Evolutionary conservation across 1,140 invertebrate species (phyloP), one percentile per base, ranked within the genome.

Genomic region (Wasmannia auropunctata): DNA sequence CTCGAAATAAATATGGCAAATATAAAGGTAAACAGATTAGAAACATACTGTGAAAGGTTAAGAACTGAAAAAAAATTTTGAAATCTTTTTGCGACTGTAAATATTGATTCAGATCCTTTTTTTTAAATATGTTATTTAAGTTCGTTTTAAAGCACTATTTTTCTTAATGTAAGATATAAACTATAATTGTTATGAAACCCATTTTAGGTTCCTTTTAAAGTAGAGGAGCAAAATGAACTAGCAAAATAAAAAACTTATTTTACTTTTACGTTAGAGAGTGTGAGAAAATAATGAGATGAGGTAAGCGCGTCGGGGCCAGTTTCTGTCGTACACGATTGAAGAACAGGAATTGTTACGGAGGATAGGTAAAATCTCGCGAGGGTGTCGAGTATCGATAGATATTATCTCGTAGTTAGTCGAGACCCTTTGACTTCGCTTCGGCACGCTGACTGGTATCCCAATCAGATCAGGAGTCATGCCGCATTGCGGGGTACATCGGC

Each of bases 401-500:
- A 79, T 87, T 69, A 63, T 69, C 49, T 34, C 22, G 19, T 74
- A 90, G 79, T 79, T 81, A 84, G 34, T 46, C 51, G 67, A 84
- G 70, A 85, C 46, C 70, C 74, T 87, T 87, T 74, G 72, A 74
- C 80, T 77, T 79, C 63, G 54, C 60, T 28, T 86, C 70, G 76
- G 28, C 69, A 85, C 76, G 87, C 87, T 91, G 87, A 91, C 84
- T 91, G 84, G 51, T 70, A 80, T 91, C 22, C 70, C 87, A 89
- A 91, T 91, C 87, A 84, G 90, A 91, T 91, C 80, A 87, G 87
- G 81, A 91, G 54, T 40, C 40, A 34, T 91, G 85, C 88, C 90
- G 90, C 90, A 91, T 89, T 91, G 90, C 90, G 79, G 90, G 89
- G 79, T 70, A 62, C 75, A 86, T 56, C 62, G 65, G 51, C 62